These are phyloP conservation scores for Ophthalmotilapia sp. DNA, from an alignment of 2,113 vertebrate genomes.

Conservation along the genomic window DNA sequence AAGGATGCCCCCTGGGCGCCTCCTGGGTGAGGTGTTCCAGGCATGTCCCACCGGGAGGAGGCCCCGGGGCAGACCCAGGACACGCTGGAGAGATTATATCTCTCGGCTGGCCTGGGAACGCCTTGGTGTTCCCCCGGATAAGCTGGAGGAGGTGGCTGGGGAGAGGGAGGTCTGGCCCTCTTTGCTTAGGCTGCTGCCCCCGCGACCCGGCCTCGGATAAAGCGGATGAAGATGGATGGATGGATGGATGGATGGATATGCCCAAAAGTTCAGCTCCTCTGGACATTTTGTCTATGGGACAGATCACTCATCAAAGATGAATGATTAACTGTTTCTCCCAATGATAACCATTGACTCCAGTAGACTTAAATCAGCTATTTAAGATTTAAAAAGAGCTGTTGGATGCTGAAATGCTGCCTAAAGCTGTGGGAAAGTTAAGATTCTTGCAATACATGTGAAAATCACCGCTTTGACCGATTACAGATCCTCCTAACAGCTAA, in stretches of 20 bases:
- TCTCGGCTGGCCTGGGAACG: no score
- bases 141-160: no score
- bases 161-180: no score
- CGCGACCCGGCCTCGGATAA: no score
- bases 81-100: no score
- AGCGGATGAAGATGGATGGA: no score
- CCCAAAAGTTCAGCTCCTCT: not conserved
- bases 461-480: fast-evolving
- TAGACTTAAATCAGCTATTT: not conserved
- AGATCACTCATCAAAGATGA: fast-evolving
- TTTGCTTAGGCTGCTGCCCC: no score
- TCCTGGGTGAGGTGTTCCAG: no score
- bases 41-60: no score
- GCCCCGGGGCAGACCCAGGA: no score
- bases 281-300: not conserved
- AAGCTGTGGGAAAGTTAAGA: fast-evolving
- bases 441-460: not conserved
- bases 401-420: fast-evolving
- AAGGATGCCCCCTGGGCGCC: no score
- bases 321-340: not conserved
- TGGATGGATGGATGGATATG: fast-evolving
- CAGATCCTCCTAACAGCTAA: not conserved
- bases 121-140: no score
- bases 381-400: fast-evolving
- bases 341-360: not conserved